A percentile compares a stretch with the other conserved stretches of the same genome.
phyloP scores from a whole-genome alignment of 2,888 invertebrate species.

The Theristus sp. region DNA sequence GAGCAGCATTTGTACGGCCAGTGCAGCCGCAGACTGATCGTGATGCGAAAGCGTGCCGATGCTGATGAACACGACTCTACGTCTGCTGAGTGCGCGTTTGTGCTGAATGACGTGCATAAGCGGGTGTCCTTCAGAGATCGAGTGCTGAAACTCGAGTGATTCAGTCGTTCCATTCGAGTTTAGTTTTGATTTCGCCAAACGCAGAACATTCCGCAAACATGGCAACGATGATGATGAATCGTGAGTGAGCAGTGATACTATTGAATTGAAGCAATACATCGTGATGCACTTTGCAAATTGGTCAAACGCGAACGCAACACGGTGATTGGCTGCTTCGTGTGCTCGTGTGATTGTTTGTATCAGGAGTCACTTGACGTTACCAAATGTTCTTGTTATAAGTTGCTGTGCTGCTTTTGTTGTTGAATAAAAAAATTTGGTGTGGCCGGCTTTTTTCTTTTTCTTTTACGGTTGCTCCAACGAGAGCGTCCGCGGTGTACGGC shows the following conservation, averaged over 20 bases:
- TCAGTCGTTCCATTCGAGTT: too few species aligned
- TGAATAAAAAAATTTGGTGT: not conserved
- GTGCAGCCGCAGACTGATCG: constrained; percentile 61
- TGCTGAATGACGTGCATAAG: not conserved
- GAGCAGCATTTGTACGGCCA: constrained; percentile 53
- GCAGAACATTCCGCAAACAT: too few species aligned
- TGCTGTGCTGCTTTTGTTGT: not conserved
- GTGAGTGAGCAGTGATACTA: too few species aligned
- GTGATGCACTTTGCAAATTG: too few species aligned
- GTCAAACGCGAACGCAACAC: not conserved
- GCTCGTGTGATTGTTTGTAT: too few species aligned
- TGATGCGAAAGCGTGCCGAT: constrained; percentile 55
- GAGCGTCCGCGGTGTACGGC: too few species aligned
- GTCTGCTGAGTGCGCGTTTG: not conserved
- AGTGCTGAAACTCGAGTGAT: not conserved
- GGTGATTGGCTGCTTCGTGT: not conserved
- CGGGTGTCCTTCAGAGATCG: not conserved
- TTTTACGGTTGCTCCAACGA: not conserved
- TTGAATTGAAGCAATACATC: too few species aligned
- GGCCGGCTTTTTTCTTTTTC: not conserved
- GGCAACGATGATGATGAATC: too few species aligned
- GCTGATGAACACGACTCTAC: not conserved
- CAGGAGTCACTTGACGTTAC: too few species aligned
- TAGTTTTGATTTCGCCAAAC: too few species aligned
- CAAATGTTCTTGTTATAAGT: not conserved